Conservation (phyloP, 2,888 invertebrate species). For the Philonicus albiceps region DNA sequence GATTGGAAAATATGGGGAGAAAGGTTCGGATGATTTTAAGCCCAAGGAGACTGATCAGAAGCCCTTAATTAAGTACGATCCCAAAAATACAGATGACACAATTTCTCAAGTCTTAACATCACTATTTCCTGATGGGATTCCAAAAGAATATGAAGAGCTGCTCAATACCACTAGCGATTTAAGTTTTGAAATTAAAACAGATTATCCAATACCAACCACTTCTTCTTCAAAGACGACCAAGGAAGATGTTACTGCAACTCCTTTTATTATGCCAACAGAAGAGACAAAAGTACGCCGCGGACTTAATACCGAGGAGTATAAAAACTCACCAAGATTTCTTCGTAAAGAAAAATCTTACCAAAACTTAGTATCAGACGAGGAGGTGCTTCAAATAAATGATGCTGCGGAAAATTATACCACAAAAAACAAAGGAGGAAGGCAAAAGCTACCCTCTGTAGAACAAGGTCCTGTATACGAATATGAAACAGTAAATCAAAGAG, state of each 20-base stretch:
- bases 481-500: not conserved
- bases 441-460: slow-evolving; percentile 54
- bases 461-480: not conserved
- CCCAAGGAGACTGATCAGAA: not conserved
- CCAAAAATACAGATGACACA: not conserved
- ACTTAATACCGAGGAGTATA: not conserved
- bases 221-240: not conserved
- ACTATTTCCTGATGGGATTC: slow-evolving; percentile 30
- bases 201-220: not conserved
- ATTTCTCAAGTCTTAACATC: not conserved
- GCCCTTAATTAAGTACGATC: not conserved
- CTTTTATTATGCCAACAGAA: not conserved
- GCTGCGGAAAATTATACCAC: slow-evolving; percentile 59
- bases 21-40: not conserved
- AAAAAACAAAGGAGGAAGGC: slow-evolving; percentile 55
- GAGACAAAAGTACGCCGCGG: not conserved
- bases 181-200: not conserved
- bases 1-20: not conserved
- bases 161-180: not conserved
- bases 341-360: slow-evolving; percentile 51
- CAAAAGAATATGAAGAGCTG: not conserved
- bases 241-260: not conserved
- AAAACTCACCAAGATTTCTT: not conserved
- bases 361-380: slow-evolving; percentile 68
- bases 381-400: slow-evolving; percentile 71